These are phyloP conservation scores for Artemia franciscana DNA, from an alignment of 1,140 invertebrate genomes.

Conservation along the genomic window DNA sequence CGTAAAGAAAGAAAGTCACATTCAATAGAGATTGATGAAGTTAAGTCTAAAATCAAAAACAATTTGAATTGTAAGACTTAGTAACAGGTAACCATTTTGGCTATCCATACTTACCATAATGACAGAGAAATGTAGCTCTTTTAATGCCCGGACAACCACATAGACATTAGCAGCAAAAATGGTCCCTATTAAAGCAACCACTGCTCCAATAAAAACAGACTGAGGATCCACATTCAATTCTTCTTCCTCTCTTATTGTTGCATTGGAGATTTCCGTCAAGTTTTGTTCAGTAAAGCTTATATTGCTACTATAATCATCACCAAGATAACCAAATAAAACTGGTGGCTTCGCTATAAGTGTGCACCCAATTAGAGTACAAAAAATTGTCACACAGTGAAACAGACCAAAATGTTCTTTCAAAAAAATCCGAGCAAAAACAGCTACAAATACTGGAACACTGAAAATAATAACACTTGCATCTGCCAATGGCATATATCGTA, in stretches of 20 bases:
- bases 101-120: neutral
- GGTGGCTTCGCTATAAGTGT: slow-evolving; percentile 50
- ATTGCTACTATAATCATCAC: neutral
- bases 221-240: neutral
- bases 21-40: too few species aligned
- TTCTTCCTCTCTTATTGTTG: too few species aligned
- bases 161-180: slow-evolving; percentile 71
- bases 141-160: slow-evolving; percentile 55
- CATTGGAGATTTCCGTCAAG: neutral
- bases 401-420: slow-evolving; percentile 70
- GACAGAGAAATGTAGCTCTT: slow-evolving; percentile 18
- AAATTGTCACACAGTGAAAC: slow-evolving; percentile 55
- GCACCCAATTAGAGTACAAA: slow-evolving; percentile 57
- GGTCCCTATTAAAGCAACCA: slow-evolving; percentile 60
- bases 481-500: slow-evolving; percentile 63
- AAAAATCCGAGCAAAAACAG: slow-evolving; percentile 64
- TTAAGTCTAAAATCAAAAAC: too few species aligned
- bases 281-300: neutral
- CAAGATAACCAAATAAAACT: slow-evolving; percentile 16
- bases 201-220: slow-evolving; percentile 36
- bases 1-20: too few species aligned
- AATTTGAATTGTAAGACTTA: too few species aligned
- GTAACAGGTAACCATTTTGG: too few species aligned
- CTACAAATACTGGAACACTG: slow-evolving; percentile 73
- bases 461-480: slow-evolving; percentile 77